Evolutionary conservation across 1,140 invertebrate species (phyloP), one percentile per base, ranked within the genome.

Genomic region (Pseudomyrmex dendroicus): DNA sequence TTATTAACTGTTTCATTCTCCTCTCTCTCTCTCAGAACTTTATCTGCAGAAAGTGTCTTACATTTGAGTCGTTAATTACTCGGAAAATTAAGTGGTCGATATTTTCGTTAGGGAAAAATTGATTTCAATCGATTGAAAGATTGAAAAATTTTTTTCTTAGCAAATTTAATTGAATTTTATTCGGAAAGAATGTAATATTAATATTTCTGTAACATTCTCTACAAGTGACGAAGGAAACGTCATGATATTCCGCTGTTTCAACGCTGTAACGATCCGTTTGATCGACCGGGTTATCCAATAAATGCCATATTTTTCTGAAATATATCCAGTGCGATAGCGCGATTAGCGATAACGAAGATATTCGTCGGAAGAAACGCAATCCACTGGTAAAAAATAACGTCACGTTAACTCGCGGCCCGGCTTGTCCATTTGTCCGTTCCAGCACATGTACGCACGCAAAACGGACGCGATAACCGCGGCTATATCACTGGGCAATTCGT

Each of bases 381-480:
- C n/a, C n/a, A 56, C 1, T 57, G 2, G 15, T n/a, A 10, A 7
- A 72, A 56, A 57, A 72, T 56, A 35, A 17, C 15, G 13, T 64
- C 62, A 46, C 35, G 62, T 46, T 46, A 64, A 15, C 2, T 44
- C 68, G 52, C 2, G 25, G 5, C 12, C 5, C 12, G 8, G 17
- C 2, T 15, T 25, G 3, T n/a, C 9, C 7, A n/a, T 63, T 35
- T 15, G 59, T 68, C 13, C 13, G 46, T 22, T 12, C 2, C 5
- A 7, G 2, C n/a, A 35, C 15, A 50, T 52, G 52, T n/a, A n/a
- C 50, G 8, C n/a, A 59, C 13, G 4, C 13, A 44, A 78, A 67
- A 72, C 54, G 25, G 35, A 59, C 2, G 12, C 56, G 62, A 70
- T 80, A 70, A 77, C 7, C 35, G 35, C 50, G 25, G 17, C 59